Conservation (phyloP, 2,113 vertebrate genomes). For the Sorex araneus region DNA sequence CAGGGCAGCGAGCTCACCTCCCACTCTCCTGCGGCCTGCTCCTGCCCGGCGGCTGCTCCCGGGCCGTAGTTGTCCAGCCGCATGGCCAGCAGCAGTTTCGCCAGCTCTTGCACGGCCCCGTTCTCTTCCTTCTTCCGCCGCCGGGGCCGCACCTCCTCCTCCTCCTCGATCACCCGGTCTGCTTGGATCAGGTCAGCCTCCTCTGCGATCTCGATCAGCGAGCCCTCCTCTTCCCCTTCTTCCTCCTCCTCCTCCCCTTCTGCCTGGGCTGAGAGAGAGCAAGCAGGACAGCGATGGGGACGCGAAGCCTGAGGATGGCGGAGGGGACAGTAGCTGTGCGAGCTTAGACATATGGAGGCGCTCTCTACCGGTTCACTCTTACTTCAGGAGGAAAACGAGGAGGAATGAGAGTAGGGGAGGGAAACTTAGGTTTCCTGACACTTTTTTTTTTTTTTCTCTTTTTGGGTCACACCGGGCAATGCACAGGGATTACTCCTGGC, state of each 20-base stretch:
- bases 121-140: conserved; percentile 80
- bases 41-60: conserved; percentile 43
- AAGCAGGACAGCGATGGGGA: neutral
- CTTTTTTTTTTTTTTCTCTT: neutral
- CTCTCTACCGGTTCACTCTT: neutral
- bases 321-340: neutral
- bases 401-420: neutral
- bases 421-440: neutral
- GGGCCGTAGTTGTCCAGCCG: conserved; percentile 87
- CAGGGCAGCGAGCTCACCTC: conserved; percentile 80
- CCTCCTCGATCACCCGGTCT: conserved; percentile 93
- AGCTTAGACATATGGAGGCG: conserved; percentile 25
- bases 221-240: conserved; percentile 85
- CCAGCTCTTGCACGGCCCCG: conserved; percentile 80
- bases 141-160: conserved; percentile 75
- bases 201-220: conserved; percentile 92
- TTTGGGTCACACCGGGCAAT: too few species aligned
- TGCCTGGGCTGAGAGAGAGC: conserved; percentile 78
- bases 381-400: neutral
- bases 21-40: conserved; percentile 79
- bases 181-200: conserved; percentile 95
- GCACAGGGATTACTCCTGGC: too few species aligned
- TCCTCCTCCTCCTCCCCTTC: conserved; percentile 80
- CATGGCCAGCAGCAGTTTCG: conserved; percentile 90
- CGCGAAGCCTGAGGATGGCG: neutral